These are phyloP conservation scores for Tenthredo distinguenda DNA, from an alignment of 2,888 invertebrate genomes.

Conservation along the genomic window DNA sequence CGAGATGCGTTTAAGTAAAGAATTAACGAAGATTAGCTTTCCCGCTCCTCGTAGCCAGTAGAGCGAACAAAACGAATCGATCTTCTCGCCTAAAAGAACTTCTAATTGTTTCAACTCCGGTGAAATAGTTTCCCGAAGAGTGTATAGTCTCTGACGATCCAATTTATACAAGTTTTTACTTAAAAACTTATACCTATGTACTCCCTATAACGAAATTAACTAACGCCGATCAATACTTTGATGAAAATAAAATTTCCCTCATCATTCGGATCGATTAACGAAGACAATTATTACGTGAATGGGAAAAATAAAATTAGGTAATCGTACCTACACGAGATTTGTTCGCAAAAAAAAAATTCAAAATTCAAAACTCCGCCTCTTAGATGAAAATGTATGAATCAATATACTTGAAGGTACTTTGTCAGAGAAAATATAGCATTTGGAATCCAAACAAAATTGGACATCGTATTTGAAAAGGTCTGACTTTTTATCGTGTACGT, in stretches of 20 bases:
- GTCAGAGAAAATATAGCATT: not conserved
- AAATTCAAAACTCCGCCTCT: not conserved
- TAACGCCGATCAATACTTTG: not conserved
- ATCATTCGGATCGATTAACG: not conserved
- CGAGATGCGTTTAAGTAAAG: conserved; percentile 14
- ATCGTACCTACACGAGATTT: not conserved
- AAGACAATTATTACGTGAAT: not conserved
- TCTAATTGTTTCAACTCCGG: conserved; percentile 27
- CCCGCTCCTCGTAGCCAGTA: not conserved
- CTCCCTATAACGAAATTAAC: not conserved
- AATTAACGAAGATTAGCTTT: conserved; percentile 40
- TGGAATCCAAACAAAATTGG: not conserved
- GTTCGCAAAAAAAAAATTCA: not conserved
- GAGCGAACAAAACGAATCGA: conserved; percentile 41
- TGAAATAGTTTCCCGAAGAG: conserved; percentile 12
- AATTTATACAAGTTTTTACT: not conserved
- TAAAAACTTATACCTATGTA: not conserved
- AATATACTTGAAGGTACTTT: not conserved
- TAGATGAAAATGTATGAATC: not conserved
- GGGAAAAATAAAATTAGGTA: not conserved
- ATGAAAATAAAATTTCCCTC: not conserved
- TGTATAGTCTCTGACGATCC: not conserved
- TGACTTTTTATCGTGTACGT: not conserved
- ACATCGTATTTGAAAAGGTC: not conserved
- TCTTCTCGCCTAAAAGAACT: conserved; percentile 23